Base-by-base conservation (phyloP, 2,888 invertebrate species). In the Campaea margaritaria region DNA sequence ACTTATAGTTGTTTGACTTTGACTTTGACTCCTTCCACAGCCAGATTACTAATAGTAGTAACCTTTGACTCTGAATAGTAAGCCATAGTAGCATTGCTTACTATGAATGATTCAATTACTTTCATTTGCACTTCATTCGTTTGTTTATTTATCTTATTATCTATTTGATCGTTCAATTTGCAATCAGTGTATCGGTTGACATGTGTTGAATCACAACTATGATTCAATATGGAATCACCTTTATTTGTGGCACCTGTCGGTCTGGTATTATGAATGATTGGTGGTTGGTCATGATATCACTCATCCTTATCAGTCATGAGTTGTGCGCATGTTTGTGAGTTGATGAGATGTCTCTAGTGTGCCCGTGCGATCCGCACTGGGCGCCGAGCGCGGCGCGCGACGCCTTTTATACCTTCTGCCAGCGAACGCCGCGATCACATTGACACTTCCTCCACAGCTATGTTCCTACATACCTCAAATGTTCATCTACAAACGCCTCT, bases 351-450 rank as follows among this genome's bases (percentile, higher is more conserved):
- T 83, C 83, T 73, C 65, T 70, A 74, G 87, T 87, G 73, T 87
- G 88, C 89, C 90, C 88, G 89, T 83, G 75, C 91, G 75, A 89
- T 91, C 91, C 91, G 87, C 89, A 91, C 89, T 91, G 91, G 86
- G 86, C 91, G 68, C 14, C 8, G 60, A 47, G 21, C 14, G n/a
- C 8, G 87, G 88, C 84, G 85, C 88, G 70, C 31, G 28, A 28
- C 9, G 51, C 47, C 76, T 87, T 89, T 61, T 89, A 91, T 89
- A 90, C 72, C 71, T 82, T 89, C 71, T 63, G 67, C 60, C 10
- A 14, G 48, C 67, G 76, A 76, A 57, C 68, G 57, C 58, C 62
- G 61, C 68, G 58, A 60, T 74, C 74, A 73, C 70, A 69, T 65
- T 61, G 51, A 48, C 72, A 68, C 47, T 51, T 10, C 31, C 21